These are phyloP conservation scores for Rynchops niger DNA, from an alignment of 2,113 vertebrate species.

Conservation along the genomic window DNA sequence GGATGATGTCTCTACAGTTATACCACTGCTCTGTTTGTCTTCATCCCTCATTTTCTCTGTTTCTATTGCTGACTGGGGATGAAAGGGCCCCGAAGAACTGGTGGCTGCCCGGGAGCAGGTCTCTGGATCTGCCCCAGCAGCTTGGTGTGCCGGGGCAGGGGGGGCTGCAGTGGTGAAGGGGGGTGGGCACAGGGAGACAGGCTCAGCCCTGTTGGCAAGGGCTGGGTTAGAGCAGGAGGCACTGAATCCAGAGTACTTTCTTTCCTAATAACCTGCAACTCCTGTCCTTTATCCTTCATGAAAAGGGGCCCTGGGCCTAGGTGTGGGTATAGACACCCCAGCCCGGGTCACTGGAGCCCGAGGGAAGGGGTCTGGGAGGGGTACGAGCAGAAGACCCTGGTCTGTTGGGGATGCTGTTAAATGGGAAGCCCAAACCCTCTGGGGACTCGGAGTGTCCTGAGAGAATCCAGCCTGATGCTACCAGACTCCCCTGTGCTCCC, in stretches of 20 bases:
- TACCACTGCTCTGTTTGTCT: neutral
- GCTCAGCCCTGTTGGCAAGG: neutral
- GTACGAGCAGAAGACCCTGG: neutral
- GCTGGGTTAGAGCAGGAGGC: neutral
- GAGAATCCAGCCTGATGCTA: neutral
- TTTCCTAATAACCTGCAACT: neutral
- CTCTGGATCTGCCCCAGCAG: neutral
- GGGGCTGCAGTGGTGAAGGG: neutral
- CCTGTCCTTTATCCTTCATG: neutral
- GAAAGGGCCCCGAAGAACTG: neutral
- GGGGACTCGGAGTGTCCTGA: rapidly evolving
- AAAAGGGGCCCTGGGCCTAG: neutral
- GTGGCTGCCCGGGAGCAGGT: rapidly evolving
- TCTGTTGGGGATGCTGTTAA: neutral
- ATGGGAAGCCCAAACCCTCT: neutral
- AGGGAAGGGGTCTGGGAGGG: neutral
- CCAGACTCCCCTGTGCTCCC: rapidly evolving
- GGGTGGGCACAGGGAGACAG: neutral
- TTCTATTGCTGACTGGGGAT: neutral
- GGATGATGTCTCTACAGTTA: too few species aligned
- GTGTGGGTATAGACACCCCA: neutral
- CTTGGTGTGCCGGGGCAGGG: rapidly evolving
- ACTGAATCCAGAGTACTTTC: rapidly evolving
- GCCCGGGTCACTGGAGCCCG: rapidly evolving
- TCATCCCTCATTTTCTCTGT: neutral